Conservation (phyloP, 2,113 vertebrate species). For the Lagenorhynchus albirostris region DNA sequence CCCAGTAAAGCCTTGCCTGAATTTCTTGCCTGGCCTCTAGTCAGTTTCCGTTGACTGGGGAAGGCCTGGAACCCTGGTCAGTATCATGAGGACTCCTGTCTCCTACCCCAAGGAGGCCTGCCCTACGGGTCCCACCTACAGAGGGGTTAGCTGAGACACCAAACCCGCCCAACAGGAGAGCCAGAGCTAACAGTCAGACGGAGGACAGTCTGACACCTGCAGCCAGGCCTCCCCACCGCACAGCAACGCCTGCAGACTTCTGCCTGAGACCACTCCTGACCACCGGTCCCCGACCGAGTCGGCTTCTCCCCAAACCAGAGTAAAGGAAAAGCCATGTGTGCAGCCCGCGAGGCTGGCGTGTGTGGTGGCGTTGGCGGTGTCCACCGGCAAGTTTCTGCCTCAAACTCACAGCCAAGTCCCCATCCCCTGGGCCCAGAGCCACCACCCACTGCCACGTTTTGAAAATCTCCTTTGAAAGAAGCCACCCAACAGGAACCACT, state of each 20-base stretch:
- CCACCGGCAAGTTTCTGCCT: background rate
- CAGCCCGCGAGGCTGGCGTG: fast-evolving
- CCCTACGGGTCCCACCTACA: background rate
- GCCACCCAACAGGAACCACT: background rate
- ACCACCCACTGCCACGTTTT: background rate
- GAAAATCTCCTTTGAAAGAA: background rate
- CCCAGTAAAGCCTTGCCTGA: too few species aligned
- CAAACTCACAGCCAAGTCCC: background rate
- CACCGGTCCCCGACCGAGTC: background rate
- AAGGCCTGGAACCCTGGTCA: too few species aligned
- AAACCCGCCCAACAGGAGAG: background rate
- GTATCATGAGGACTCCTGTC: background rate
- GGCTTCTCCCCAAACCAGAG: background rate
- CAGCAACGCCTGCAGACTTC: background rate
- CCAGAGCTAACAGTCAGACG: background rate
- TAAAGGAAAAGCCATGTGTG: background rate
- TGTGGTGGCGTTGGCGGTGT: fast-evolving
- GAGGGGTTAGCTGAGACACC: background rate
- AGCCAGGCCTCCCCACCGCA: fast-evolving
- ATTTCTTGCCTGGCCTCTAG: too few species aligned
- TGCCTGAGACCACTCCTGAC: background rate
- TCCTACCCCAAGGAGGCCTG: background rate
- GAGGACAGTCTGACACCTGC: background rate
- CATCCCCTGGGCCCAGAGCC: background rate
- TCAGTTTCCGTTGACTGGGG: too few species aligned